Evolutionary conservation across 2,797 vertebrate species (phyloP), one percentile per base, ranked within the genome.

Genomic region (Ciconia nigra): DNA sequence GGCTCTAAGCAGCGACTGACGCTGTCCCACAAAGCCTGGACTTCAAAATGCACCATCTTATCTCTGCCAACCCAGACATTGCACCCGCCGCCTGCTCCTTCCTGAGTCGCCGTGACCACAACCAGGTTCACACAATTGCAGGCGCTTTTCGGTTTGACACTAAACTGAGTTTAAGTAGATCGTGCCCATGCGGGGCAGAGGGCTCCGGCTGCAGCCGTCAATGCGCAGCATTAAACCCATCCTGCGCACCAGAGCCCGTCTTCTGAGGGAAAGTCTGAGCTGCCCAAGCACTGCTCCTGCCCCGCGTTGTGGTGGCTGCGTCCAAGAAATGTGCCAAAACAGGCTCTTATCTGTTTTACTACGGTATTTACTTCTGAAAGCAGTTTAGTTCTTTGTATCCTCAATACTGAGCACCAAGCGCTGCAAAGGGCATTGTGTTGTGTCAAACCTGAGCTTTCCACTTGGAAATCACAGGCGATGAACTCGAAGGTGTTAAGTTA

Each of bases 291-390:
- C 74, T 39, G 59, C 59, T 83, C 26, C 66, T 37, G 62, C 67
- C 69, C 51, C 3, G 0, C 4, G 1, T 1, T 11, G 8, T 4
- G 9, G 19, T 7, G n/a, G 28, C 47, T 71, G 70, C 4, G 0
- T 1, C 5, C 52, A 37, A 63, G 76, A 67, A n/a, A 57, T 1
- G 26, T 10, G 1, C 29, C 29, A 21, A 28, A 81, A 61, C 0
- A 1, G 37, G 37, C 12, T 76, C 62, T 22, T 2, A 73, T 46
- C 33, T 19, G 22, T 24, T 70, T 70, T 55, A 51, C 58, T 31
- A 14, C 0, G 5, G 28, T 10, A 21, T 20, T 76, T 35, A 37
- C 58, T 72, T 20, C 62, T 12, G 47, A 69, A 65, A 90, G 44
- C 67, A 35, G 11, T 21, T 14, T 11, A 58, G 28, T 4, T 55